phyloP scores from a whole-genome alignment of 2,888 invertebrate genomes.

The Polia nebulosa region DNA sequence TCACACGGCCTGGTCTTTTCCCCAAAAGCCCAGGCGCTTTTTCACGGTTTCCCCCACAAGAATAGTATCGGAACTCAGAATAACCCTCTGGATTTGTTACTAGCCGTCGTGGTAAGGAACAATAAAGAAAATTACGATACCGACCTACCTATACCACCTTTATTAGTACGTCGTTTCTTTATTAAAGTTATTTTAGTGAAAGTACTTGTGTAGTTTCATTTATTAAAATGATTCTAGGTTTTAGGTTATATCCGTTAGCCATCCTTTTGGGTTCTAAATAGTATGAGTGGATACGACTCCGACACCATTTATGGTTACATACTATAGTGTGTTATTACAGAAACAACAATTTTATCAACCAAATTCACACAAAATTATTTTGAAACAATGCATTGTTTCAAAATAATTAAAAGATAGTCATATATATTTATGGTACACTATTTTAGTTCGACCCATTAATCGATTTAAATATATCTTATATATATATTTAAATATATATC shows the following conservation, averaged over 20 bases:
- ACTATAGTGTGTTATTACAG: too few species aligned
- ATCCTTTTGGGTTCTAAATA: too few species aligned
- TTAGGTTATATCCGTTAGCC: too few species aligned
- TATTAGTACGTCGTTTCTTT: constrained; percentile 72
- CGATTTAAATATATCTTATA: too few species aligned
- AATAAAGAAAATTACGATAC: constrained; percentile 85
- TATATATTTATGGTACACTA: neutral
- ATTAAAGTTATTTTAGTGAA: constrained; percentile 68
- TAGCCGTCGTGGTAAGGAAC: constrained; percentile 80
- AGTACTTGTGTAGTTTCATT: constrained; percentile 12
- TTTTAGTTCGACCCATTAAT: too few species aligned
- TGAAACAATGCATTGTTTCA: neutral
- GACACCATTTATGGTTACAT: too few species aligned
- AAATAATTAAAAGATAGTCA: too few species aligned
- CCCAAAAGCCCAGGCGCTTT: too few species aligned
- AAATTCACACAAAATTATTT: neutral
- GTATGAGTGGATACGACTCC: too few species aligned
- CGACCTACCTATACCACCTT: constrained; percentile 75
- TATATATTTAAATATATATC: too few species aligned
- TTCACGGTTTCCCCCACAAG: neutral
- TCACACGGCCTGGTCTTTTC: too few species aligned
- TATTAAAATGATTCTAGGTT: too few species aligned
- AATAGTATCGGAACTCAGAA: constrained; percentile 66
- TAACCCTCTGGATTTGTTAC: constrained; percentile 77
- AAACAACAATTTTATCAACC: neutral